Conservation (phyloP, 2,888 invertebrate species). For the Allygus modestus region DNA sequence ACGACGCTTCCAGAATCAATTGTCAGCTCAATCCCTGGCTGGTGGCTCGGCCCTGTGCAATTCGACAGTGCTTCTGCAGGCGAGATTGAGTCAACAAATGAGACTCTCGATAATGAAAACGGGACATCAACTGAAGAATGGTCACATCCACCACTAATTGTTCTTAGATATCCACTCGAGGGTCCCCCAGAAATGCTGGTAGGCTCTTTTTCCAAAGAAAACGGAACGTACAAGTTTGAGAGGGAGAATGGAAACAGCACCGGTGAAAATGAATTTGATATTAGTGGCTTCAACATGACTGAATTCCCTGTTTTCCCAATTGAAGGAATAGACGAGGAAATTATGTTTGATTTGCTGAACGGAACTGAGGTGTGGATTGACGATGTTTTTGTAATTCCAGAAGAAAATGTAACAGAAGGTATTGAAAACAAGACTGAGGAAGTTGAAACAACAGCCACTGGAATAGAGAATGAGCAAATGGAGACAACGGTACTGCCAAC, state of each 20-base stretch:
- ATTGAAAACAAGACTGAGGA: neutral
- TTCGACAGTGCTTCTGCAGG: neutral
- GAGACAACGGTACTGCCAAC: neutral
- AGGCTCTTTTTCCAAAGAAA: neutral
- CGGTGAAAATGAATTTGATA: neutral
- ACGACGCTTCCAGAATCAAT: neutral
- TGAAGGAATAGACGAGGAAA: constrained; percentile 9
- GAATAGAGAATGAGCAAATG: neutral
- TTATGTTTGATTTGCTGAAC: neutral
- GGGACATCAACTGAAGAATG: neutral
- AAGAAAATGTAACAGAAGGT: neutral
- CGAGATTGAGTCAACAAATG: neutral
- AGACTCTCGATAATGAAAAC: neutral
- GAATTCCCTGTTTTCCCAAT: neutral
- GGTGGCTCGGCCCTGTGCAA: neutral
- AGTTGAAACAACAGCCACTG: neutral
- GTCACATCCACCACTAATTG: neutral
- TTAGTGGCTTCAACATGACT: neutral
- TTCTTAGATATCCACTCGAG: neutral
- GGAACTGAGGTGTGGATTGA: neutral
- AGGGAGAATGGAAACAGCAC: neutral
- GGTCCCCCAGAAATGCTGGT: neutral
- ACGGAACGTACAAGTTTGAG: neutral
- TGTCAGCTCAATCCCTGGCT: neutral
- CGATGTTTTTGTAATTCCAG: neutral